These are phyloP conservation scores for Petrolisthes manimaculis DNA, from an alignment of 2,888 invertebrate species.

Conservation along the genomic window DNA sequence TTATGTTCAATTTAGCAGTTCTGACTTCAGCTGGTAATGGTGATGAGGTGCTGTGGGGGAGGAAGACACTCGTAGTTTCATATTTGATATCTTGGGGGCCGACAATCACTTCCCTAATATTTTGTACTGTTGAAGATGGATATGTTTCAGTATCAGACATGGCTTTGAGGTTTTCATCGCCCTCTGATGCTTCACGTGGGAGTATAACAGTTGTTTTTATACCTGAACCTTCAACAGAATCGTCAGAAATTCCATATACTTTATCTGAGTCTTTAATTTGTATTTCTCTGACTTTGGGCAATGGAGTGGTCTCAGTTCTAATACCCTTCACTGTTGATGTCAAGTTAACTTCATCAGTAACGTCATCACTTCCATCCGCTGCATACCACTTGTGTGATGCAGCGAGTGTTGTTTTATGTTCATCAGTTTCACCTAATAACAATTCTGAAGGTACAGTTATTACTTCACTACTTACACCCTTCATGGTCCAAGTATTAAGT, in stretches of 20 bases:
- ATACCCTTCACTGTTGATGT: not conserved
- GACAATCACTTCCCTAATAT: not conserved
- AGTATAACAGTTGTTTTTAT: not conserved
- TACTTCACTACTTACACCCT: not conserved
- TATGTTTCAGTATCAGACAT: no score
- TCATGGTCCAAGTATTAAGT: no score
- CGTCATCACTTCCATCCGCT: no score
- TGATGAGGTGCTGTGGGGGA: not conserved
- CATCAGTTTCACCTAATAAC: not conserved
- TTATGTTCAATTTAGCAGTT: no score
- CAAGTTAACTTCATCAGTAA: not conserved
- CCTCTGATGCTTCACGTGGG: not conserved
- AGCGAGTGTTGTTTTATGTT: not conserved
- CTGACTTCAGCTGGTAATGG: no score
- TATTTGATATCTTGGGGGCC: not conserved
- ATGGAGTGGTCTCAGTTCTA: not conserved
- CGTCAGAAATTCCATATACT: not conserved
- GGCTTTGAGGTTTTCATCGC: not conserved
- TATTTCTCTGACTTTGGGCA: not conserved
- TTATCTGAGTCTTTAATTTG: not conserved
- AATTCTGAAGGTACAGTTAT: not conserved
- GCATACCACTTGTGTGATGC: no score
- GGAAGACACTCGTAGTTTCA: not conserved
- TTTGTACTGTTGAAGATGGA: no score
- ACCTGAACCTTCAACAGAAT: not conserved